Evolutionary conservation across 2,797 vertebrate species (phyloP), one percentile per base, ranked within the genome.

Genomic region (Sebastes taczanowskii): DNA sequence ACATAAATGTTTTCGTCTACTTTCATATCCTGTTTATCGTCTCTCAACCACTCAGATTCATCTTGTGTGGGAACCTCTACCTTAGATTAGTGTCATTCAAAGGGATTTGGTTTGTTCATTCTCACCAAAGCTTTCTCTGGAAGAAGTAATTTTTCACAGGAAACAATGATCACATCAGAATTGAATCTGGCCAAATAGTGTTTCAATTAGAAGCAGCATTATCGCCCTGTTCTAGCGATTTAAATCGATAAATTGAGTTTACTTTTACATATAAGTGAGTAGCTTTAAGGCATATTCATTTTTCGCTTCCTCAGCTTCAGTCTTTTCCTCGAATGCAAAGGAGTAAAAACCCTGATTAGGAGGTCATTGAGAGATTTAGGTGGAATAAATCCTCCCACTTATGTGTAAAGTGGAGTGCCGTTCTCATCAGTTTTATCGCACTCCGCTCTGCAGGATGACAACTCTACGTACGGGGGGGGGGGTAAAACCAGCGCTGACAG

Each of bases 371-470:
- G 69, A 80, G 23, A 62, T 74, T 77, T 53, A 66, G 53, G 25
- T 62, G 69, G 29, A 81, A 79, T 74, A 73, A 79, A 77, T 77
- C 59, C 42, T 49, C 62, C 42, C 11, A 9, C 10, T 65, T 89
- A 46, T 34, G 29, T 27, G 53, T 16, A 23, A 46, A 66, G 60
- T 46, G 6, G 32, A 73, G 75, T 29, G 74, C 61, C 3, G 20
- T 42, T 68, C 68, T 80, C 77, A 72, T 82, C 81, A 67, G 29
- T 79, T 82, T 74, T 74, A 86, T 70, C 1, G 30, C 74, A 68
- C 62, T 35, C 6, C 42, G 64, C 77, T 71, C 62, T 42, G 80
- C 10, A 32, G 62, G 64, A 69, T 49, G 60, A 79, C 61, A 30
- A 23, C 56, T 84, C 16, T 2, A 6, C 52, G 7, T 10, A 22